phyloP scores from a whole-genome alignment of 2,113 vertebrate genomes.

The Oxyruncus cristatus region DNA sequence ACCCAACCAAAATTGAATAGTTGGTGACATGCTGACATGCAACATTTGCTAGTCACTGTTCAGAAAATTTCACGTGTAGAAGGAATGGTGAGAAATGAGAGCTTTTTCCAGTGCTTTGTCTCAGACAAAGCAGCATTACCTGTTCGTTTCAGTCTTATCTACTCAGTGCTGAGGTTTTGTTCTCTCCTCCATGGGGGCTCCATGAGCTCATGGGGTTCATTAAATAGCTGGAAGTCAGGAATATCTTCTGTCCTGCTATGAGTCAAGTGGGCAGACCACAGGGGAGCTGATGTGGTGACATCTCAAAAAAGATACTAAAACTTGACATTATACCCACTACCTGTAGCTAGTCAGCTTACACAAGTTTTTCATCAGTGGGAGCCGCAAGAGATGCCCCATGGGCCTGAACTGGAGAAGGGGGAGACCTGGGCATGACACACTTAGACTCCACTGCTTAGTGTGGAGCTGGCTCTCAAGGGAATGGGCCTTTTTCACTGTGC shows the following conservation, averaged over 20 bases:
- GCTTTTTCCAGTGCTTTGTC: neutral
- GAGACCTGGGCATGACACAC: neutral
- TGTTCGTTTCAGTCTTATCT: neutral
- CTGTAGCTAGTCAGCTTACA: neutral
- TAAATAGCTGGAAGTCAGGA: neutral
- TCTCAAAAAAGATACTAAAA: neutral
- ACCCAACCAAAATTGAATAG: neutral
- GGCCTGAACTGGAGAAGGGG: neutral
- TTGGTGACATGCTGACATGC: neutral
- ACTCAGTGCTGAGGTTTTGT: neutral
- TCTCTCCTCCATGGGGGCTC: rapidly evolving
- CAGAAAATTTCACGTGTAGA: neutral
- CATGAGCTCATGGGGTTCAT: neutral
- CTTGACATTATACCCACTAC: neutral
- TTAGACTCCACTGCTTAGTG: neutral
- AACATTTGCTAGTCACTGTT: neutral
- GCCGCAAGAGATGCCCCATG: neutral
- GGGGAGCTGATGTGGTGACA: neutral
- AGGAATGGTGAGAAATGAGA: neutral
- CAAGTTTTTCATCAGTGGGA: neutral
- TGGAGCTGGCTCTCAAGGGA: neutral
- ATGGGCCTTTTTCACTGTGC: neutral
- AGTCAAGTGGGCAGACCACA: no score
- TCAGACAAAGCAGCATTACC: neutral
- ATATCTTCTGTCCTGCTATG: neutral